Percentiles rank a stretch among this genome's conserved stretches.
These are phyloP conservation scores for Lithophane semibrunnea DNA, from an alignment of 2,888 invertebrate species.

Conservation along the genomic window DNA sequence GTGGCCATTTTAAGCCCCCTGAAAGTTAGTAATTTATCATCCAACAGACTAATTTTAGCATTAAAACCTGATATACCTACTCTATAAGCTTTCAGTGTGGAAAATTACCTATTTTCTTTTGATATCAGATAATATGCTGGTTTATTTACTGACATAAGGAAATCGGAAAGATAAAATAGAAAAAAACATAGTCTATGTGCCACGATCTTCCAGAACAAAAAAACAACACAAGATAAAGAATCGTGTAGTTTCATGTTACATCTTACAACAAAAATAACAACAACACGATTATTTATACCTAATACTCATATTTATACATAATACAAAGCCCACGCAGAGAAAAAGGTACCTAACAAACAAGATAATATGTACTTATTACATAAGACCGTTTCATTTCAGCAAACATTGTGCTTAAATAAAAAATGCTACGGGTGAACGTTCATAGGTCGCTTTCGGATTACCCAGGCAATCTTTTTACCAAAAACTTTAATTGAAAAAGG, in stretches of 20 bases:
- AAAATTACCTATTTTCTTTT: not conserved
- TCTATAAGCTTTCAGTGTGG: no score
- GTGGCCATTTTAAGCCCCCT: no score
- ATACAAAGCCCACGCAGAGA: not conserved
- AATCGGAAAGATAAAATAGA: not conserved
- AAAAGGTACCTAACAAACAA: not conserved
- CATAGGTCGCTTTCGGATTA: conserved; percentile 20
- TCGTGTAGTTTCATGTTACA: not conserved
- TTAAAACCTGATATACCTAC: no score
- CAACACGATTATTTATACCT: no score
- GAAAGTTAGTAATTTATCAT: no score
- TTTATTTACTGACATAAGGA: not conserved
- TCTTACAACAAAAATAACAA: not conserved
- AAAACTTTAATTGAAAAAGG: conserved; percentile 64
- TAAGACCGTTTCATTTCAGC: conserved; percentile 6
- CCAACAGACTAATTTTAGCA: no score
- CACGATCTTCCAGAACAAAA: not conserved
- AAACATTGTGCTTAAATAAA: conserved; percentile 8
- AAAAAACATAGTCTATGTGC: not conserved
- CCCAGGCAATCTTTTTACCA: conserved; percentile 48
- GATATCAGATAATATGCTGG: not conserved
- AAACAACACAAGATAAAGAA: not conserved
- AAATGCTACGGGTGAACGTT: not conserved
- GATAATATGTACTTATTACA: not conserved
- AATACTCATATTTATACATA: no score